Evolutionary conservation across 53 echinoderm and acorn worm species (phyloP).

Genomic region (Luidia sarsii): DNA sequence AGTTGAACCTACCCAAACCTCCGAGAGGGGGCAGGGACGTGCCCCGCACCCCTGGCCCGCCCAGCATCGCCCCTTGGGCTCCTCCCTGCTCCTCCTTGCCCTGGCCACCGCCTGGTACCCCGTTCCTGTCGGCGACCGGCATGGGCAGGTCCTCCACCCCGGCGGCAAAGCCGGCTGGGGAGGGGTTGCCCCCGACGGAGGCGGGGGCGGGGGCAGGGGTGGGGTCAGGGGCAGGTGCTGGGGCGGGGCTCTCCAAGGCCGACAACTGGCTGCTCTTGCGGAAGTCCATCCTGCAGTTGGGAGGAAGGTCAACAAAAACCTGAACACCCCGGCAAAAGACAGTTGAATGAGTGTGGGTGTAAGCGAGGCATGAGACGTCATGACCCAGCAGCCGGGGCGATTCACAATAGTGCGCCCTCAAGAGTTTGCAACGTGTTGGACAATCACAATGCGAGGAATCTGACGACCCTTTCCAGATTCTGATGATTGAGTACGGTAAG

Average conservation of each 20-base stretch:
- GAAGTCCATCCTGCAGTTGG: constrained; percentile 22
- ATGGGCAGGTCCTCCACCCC: constrained; percentile 32
- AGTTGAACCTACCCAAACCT: constrained; percentile 65
- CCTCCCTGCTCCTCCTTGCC: too few species aligned
- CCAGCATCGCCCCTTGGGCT: constrained; percentile 44
- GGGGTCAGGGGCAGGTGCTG: too few species aligned
- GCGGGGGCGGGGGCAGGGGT: not conserved
- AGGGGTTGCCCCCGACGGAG: not conserved
- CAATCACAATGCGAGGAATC: too few species aligned
- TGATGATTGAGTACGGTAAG: too few species aligned
- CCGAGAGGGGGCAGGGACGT: constrained; percentile 75
- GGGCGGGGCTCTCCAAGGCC: too few species aligned
- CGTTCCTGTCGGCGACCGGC: not conserved
- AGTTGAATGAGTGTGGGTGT: too few species aligned
- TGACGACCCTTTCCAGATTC: too few species aligned
- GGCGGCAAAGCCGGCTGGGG: constrained; percentile 22
- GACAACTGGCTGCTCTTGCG: constrained; percentile 45
- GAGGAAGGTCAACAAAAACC: not conserved
- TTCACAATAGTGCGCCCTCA: too few species aligned
- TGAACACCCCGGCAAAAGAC: too few species aligned
- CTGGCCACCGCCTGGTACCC: constrained; percentile 50
- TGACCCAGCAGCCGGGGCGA: too few species aligned
- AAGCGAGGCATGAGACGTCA: too few species aligned
- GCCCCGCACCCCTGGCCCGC: constrained; percentile 69
- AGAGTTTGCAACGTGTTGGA: too few species aligned